Conservation (phyloP, 2,888 invertebrate genomes). For the Tortrix viridana region DNA sequence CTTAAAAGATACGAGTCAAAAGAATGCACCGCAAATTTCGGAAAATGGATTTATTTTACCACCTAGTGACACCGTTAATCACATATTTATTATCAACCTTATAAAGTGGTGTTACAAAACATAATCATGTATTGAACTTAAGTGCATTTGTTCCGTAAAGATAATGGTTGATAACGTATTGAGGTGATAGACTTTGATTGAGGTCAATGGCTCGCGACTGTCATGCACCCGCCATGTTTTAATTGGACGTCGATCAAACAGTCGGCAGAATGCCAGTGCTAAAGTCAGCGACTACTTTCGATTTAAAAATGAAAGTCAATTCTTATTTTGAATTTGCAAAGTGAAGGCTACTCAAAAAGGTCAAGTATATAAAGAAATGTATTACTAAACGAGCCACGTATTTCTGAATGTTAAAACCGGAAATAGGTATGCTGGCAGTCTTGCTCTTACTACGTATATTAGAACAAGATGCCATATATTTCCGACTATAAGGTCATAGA, state of each 20-base stretch:
- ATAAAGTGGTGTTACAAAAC: not conserved
- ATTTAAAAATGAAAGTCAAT: conserved; percentile 1
- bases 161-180: conserved; percentile 20
- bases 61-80: conserved; percentile 5
- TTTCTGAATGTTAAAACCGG: too few species aligned
- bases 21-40: conserved; percentile 1
- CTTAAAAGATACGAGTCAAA: not conserved
- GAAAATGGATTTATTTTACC: conserved; percentile 8
- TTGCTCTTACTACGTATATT: too few species aligned
- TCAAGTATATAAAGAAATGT: too few species aligned
- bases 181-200: conserved; percentile 31
- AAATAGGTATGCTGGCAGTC: too few species aligned
- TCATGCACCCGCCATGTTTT: conserved; percentile 17
- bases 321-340: not conserved
- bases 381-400: too few species aligned
- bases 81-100: conserved; percentile 1
- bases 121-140: conserved; percentile 1
- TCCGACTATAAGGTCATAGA: too few species aligned
- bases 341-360: too few species aligned
- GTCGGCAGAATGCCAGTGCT: conserved; percentile 28
- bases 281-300: conserved; percentile 24
- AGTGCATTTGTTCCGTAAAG: conserved; percentile 12
- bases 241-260: conserved; percentile 28
- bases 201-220: conserved; percentile 31
- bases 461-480: too few species aligned